Conservation (phyloP, 2,113 vertebrate species). For the Cygnus buccinator region DNA sequence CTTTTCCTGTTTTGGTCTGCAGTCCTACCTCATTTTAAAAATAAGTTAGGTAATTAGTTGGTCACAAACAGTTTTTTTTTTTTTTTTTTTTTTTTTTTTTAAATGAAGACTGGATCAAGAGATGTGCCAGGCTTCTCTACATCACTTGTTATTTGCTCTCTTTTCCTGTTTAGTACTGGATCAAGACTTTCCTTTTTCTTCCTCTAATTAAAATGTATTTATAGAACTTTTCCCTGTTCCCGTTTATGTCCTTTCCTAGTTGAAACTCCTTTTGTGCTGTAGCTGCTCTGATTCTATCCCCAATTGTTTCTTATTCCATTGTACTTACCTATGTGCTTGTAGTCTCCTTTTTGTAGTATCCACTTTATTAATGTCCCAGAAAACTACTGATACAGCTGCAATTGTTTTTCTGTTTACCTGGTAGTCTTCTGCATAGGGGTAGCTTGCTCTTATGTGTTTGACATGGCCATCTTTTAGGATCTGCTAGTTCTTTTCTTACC, state of each 20-base stretch:
- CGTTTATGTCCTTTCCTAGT: neutral
- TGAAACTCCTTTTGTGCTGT: neutral
- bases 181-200: conserved; percentile 64
- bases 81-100: neutral
- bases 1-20: conserved; percentile 54
- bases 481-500: neutral
- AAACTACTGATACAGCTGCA: neutral
- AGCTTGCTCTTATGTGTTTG: neutral
- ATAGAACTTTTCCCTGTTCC: conserved; percentile 43
- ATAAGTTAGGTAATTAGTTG: conserved; percentile 22
- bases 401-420: neutral
- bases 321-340: neutral
- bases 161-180: conserved; percentile 58
- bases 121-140: neutral
- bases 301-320: neutral
- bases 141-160: conserved; percentile 29
- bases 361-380: neutral
- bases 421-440: neutral
- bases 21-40: neutral
- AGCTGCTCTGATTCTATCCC: neutral
- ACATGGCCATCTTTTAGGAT: neutral
- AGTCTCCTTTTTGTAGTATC: neutral
- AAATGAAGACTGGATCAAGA: neutral
- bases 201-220: conserved; percentile 54
- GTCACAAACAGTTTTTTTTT: neutral